These are phyloP conservation scores for Centropus unirufus DNA, from an alignment of 2,113 vertebrate species.

Conservation along the genomic window DNA sequence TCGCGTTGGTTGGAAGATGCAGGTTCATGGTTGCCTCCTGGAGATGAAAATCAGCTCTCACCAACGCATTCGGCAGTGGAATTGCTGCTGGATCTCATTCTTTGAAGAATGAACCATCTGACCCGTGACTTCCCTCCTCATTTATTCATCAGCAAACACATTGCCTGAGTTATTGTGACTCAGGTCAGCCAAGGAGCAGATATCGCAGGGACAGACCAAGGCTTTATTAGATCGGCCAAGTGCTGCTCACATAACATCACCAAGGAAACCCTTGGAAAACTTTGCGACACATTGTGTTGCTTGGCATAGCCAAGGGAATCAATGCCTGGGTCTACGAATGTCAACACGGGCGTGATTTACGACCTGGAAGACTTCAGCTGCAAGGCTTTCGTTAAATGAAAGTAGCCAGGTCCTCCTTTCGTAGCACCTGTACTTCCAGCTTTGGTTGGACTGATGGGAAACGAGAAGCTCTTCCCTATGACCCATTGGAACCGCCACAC, in stretches of 20 bases:
- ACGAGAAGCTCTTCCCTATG: neutral
- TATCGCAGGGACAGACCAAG: neutral
- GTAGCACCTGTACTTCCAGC: neutral
- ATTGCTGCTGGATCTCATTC: fast-evolving
- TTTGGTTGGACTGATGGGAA: neutral
- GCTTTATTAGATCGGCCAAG: neutral
- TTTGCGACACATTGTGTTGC: neutral
- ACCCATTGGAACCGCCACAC: neutral
- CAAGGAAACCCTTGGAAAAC: neutral
- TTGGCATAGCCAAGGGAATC: neutral
- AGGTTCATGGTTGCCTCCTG: fast-evolving
- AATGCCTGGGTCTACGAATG: neutral
- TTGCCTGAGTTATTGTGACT: neutral
- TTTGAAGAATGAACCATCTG: neutral
- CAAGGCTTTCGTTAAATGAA: neutral
- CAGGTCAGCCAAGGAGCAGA: fast-evolving
- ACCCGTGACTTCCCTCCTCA: fast-evolving
- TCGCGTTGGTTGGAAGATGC: neutral
- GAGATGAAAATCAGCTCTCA: fast-evolving
- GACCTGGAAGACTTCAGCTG: too few species aligned
- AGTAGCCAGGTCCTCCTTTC: neutral
- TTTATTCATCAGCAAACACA: neutral
- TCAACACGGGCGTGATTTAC: neutral
- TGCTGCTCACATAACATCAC: neutral
- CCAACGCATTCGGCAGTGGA: fast-evolving